A percentile compares a stretch with the other conserved stretches of the same genome.
Evolutionary conservation across 2,113 vertebrate species (phyloP).

Genomic region (Eurypyga helias): DNA sequence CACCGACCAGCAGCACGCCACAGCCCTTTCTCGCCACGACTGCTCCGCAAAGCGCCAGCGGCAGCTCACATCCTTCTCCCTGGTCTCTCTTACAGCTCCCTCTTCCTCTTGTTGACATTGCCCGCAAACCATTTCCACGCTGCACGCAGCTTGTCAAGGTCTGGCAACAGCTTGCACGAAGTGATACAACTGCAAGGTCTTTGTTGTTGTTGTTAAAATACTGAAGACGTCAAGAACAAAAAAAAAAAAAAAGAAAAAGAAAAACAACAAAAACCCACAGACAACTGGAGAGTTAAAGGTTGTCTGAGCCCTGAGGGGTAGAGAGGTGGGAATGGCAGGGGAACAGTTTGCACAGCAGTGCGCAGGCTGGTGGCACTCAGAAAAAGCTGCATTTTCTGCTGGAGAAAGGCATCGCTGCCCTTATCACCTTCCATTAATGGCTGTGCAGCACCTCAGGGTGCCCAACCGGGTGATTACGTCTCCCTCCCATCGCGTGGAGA

Average conservation of each 20-base stretch:
- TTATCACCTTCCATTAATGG: slow-evolving; percentile 52
- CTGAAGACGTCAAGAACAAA: not conserved
- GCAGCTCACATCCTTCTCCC: not conserved
- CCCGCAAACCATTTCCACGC: not conserved
- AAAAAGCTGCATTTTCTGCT: slow-evolving; percentile 31
- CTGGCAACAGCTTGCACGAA: not conserved
- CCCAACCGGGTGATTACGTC: slow-evolving; percentile 3
- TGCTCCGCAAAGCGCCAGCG: not conserved
- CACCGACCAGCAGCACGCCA: not conserved
- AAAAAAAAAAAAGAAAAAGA: too few relatives aligned
- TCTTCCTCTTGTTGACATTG: slow-evolving; percentile 31
- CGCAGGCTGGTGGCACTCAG: not conserved
- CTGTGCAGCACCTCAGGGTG: slow-evolving; percentile 43
- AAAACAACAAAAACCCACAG: not conserved
- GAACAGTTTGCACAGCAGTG: slow-evolving; percentile 23
- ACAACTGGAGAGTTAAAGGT: slow-evolving; percentile 10
- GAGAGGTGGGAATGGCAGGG: slow-evolving; percentile 29
- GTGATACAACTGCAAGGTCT: slow-evolving; percentile 12
- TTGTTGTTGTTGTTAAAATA: slow-evolving; percentile 18
- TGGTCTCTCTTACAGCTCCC: not conserved
- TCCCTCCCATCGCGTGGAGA: not conserved
- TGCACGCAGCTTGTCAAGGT: slow-evolving; percentile 16
- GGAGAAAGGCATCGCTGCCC: slow-evolving; percentile 22
- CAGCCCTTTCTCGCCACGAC: not conserved
- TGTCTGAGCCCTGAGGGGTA: slow-evolving; percentile 19